Evolutionary conservation across 2,888 invertebrate genomes (phyloP).

Genomic region (Xylocampa areola): DNA sequence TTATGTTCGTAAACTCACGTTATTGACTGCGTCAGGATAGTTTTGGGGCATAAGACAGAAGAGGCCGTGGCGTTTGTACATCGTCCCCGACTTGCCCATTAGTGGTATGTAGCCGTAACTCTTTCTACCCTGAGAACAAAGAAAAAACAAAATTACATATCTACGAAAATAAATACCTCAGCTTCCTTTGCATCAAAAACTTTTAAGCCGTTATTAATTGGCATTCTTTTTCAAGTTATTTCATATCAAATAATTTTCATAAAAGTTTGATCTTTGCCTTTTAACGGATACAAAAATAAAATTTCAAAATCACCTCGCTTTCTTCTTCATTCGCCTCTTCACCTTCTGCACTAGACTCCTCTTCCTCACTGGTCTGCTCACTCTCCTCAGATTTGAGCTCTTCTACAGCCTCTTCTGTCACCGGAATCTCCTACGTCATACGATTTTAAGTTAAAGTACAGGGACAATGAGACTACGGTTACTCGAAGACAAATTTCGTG

Average conservation of each 20-base stretch:
- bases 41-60: slow-evolving; percentile 98
- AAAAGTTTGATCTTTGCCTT: neutral
- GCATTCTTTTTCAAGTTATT: too few species aligned
- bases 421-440: slow-evolving; percentile 46
- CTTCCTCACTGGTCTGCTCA: slow-evolving; percentile 65
- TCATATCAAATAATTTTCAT: too few species aligned
- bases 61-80: slow-evolving; percentile 94
- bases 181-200: too few species aligned
- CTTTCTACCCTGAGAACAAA: slow-evolving; percentile 74
- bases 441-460: slow-evolving; percentile 1
- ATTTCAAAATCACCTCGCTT: slow-evolving; percentile 72
- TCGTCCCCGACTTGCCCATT: slow-evolving; percentile 92
- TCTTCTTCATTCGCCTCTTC: slow-evolving; percentile 71
- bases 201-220: too few species aligned
- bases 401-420: slow-evolving; percentile 56
- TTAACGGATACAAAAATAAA: slow-evolving; percentile 7
- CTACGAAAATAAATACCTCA: too few species aligned
- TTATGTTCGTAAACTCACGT: slow-evolving; percentile 91
- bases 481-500: too few species aligned
- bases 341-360: slow-evolving; percentile 67
- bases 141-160: neutral
- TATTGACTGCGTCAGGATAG: slow-evolving; percentile 97
- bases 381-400: slow-evolving; percentile 41
- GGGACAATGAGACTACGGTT: too few species aligned
- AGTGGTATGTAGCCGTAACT: slow-evolving; percentile 85